Evolutionary conservation across 2,797 vertebrate species (phyloP).

Genomic region (Tokudaia tokunoshimensis): DNA sequence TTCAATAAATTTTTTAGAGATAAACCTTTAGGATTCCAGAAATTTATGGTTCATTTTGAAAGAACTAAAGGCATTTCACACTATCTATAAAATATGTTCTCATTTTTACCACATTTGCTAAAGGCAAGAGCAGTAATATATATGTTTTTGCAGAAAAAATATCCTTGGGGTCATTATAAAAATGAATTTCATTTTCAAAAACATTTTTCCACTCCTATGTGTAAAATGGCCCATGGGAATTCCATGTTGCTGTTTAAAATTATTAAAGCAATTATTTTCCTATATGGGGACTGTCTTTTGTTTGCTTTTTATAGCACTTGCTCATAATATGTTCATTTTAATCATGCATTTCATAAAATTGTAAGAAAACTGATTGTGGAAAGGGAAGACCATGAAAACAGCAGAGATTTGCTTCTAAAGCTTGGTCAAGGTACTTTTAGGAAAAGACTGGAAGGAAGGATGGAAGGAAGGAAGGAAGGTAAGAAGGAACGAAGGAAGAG

Average conservation of each 20-base stretch:
- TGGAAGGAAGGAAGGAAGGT: too few species aligned
- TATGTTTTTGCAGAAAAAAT: neutral
- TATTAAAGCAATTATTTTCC: conserved; percentile 10
- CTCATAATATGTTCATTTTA: conserved; percentile 21
- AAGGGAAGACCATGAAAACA: neutral
- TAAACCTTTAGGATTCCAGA: conserved; percentile 12
- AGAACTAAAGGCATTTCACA: conserved; percentile 5
- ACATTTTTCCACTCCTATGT: conserved; percentile 22
- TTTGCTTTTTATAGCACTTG: conserved; percentile 4
- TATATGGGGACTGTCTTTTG: neutral
- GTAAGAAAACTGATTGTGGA: neutral
- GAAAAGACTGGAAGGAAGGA: neutral
- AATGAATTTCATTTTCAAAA: neutral
- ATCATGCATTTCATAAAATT: neutral
- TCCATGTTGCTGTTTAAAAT: neutral
- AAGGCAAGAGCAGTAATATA: neutral
- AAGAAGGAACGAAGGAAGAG: neutral
- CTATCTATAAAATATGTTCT: neutral
- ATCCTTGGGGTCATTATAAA: conserved; percentile 36
- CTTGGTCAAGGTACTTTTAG: neutral
- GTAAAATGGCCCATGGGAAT: conserved; percentile 11
- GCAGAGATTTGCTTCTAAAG: neutral
- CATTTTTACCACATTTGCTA: neutral
- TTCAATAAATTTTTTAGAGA: conserved; percentile 35
- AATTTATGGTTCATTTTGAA: neutral